Percentiles rank a stretch among this genome's conserved stretches.
These are phyloP conservation scores for Dastarcus helophoroides DNA, from an alignment of 2,888 invertebrate genomes.

Conservation along the genomic window DNA sequence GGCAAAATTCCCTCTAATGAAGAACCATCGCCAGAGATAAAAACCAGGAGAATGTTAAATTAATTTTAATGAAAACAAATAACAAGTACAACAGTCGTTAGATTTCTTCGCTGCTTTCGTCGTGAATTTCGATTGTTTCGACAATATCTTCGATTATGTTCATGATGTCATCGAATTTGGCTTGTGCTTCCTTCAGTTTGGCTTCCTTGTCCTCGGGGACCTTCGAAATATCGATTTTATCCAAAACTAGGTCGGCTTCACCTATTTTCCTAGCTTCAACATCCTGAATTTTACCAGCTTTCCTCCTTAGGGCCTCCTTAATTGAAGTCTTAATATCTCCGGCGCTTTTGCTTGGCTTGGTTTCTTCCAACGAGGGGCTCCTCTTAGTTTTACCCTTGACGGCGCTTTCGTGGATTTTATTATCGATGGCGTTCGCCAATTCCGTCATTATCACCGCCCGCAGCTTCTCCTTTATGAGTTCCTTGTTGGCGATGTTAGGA, in stretches of 20 bases:
- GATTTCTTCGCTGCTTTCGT: no score
- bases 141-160: conserved; percentile 34
- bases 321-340: background rate
- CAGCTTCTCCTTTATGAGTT: conserved; percentile 37
- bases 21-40: no score
- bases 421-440: conserved; percentile 19
- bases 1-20: no score
- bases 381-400: conserved; percentile 8
- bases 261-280: conserved; percentile 11
- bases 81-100: no score
- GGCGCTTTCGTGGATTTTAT: conserved; percentile 13
- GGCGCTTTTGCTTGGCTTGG: conserved; percentile 11
- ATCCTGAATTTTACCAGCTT: conserved; percentile 9
- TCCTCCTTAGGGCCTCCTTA: conserved; percentile 3
- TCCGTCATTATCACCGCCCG: conserved; percentile 29
- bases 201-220: conserved; percentile 13
- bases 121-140: conserved; percentile 31
- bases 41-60: no score
- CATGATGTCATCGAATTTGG: conserved; percentile 33
- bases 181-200: conserved; percentile 29
- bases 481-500: conserved; percentile 40
- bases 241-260: conserved; percentile 3
- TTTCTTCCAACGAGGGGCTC: no score
- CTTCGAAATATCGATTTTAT: conserved; percentile 12
- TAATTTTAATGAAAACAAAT: no score